Evolutionary conservation across 1,140 invertebrate species (phyloP).

Genomic region (Aphelinus certus): DNA sequence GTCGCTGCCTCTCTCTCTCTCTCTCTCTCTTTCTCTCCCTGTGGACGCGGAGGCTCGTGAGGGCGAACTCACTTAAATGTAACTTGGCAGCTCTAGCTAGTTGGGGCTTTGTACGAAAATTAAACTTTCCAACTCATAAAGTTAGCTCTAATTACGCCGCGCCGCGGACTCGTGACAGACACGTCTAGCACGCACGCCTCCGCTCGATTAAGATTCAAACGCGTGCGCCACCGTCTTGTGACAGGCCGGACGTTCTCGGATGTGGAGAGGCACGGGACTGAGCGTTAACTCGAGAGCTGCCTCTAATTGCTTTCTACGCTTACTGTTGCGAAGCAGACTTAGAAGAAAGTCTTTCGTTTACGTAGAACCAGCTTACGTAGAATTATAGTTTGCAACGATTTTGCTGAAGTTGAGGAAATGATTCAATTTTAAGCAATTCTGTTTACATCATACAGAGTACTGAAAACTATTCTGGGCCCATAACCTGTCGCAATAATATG

Average conservation of each 20-base stretch:
- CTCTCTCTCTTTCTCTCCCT: not conserved
- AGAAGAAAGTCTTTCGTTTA: no score
- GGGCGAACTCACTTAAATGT: constrained; percentile 46
- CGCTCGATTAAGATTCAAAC: constrained; percentile 35
- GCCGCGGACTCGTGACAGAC: constrained; percentile 40
- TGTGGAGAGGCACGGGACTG: no score
- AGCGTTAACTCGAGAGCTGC: no score
- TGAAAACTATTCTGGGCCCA: no score
- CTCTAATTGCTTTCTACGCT: no score
- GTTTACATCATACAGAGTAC: no score
- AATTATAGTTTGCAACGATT: no score
- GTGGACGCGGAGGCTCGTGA: not conserved
- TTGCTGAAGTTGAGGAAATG: no score
- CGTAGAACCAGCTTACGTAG: no score
- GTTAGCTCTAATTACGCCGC: constrained; percentile 49
- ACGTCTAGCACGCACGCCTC: constrained; percentile 31
- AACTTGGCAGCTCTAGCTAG: constrained; percentile 43
- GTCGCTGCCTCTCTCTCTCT: constrained; percentile 19
- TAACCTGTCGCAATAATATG: no score
- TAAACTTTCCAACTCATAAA: constrained; percentile 51
- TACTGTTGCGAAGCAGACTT: no score
- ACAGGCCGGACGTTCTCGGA: not conserved
- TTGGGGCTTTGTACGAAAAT: constrained; percentile 44
- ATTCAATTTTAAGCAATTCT: no score
- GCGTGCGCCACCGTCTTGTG: constrained; percentile 12